Conservation (phyloP, 1,140 invertebrate species). For the Drosophila kohkoa region DNA sequence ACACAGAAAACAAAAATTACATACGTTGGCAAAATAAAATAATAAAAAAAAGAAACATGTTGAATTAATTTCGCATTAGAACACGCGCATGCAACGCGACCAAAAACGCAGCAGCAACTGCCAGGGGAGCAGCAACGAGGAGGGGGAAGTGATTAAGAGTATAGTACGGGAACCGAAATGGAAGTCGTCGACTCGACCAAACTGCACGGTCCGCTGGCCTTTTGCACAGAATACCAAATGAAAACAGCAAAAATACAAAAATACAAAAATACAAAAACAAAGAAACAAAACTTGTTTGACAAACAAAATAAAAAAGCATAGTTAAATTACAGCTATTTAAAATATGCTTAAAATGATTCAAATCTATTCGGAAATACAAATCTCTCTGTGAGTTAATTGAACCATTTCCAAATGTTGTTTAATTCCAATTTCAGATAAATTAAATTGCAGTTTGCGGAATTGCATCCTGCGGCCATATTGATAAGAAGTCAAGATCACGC, state of each 20-base stretch:
- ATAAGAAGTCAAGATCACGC: not conserved
- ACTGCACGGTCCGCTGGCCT: constrained; percentile 46
- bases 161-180: constrained; percentile 34
- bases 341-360: constrained; percentile 18
- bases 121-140: constrained; percentile 21
- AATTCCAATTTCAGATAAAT: not conserved
- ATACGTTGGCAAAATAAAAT: constrained; percentile 41
- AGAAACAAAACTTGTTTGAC: constrained; percentile 48
- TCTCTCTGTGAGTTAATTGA: constrained; percentile 5
- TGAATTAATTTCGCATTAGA: constrained; percentile 83
- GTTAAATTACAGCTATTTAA: constrained; percentile 31
- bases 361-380: constrained; percentile 19
- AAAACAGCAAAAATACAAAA: constrained; percentile 2
- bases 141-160: constrained; percentile 4
- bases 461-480: not conserved
- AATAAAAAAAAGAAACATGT: constrained; percentile 43
- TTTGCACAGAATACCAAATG: constrained; percentile 22
- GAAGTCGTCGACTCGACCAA: constrained; percentile 35
- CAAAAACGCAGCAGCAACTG: constrained; percentile 70
- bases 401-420: not conserved
- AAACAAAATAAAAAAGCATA: constrained; percentile 12
- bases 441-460: not conserved
- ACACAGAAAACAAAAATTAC: constrained; percentile 31
- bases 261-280: constrained; percentile 12
- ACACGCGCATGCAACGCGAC: constrained; percentile 77